Base-by-base conservation (phyloP, 2,888 invertebrate species). In the Agapostemon virescens region DNA sequence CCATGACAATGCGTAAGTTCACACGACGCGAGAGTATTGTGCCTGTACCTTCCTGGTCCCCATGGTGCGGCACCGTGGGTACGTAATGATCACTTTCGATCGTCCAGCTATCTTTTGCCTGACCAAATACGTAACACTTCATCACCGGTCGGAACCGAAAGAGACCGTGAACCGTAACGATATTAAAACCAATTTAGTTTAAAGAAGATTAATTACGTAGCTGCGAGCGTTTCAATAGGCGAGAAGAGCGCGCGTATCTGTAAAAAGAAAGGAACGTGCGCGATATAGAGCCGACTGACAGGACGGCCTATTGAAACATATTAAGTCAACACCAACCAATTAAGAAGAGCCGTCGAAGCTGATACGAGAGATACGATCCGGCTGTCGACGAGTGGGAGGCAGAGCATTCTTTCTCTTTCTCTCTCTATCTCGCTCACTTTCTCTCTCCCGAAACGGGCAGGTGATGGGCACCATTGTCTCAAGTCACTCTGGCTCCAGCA, bases 391-490 rank as follows among this genome's bases (percentile, higher is more conserved):
- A 72, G 79, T 80, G 80, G 79, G 80, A 79, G 80, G 49, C 49
- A n/a, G n/a, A 77, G 73, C 76, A 61, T 75, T 49, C 69, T 61
- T 82, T 26, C 55, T 26, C 55, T 52, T 6, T 23, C 23, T 20
- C 3, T 49, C 49, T 13, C 23, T 9, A 11, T n/a, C 23, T 26
- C 15, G 23, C 23, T 1, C 17, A 26, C 55, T 45, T 2, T 45
- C 7, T 55, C 17, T 26, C 26, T 13, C 15, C 58, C 61, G 68
- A 68, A 66, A 33, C 33, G 72, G 81, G 77, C 85, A 87, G 88
- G 85, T 86, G 85, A 86, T 82, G 80, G 81, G 79, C 69, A 64
- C 84, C 84, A 90, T 89, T 89, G 89, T 89, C 88, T 88, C 86
- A 84, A 89, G 87, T 87, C 88, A 87, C 78, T 84, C 76, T 38